Percentiles rank a stretch among this genome's conserved stretches.
These are phyloP conservation scores for Tiaroga cobitis DNA, from an alignment of 2,797 vertebrate genomes.

Conservation along the genomic window DNA sequence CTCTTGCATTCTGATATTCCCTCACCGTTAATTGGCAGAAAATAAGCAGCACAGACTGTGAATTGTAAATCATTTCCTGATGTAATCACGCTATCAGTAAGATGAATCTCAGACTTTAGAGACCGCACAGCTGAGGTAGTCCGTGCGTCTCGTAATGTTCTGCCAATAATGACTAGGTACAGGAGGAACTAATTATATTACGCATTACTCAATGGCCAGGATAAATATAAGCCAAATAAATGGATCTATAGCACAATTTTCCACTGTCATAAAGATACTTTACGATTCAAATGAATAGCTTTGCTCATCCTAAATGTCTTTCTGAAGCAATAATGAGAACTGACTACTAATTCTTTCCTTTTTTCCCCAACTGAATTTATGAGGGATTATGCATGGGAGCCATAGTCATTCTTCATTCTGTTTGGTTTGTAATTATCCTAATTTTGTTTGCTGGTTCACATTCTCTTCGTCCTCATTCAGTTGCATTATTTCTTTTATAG, in stretches of 20 bases:
- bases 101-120: constrained; percentile 54
- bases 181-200: constrained; percentile 64
- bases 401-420: not conserved
- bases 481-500: constrained; percentile 63
- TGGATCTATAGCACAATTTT: constrained; percentile 35
- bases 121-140: constrained; percentile 54
- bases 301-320: constrained; percentile 30
- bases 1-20: constrained; percentile 41
- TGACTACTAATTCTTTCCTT: constrained; percentile 6
- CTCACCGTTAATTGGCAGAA: constrained; percentile 59
- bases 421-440: constrained; percentile 62
- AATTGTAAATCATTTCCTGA: constrained; percentile 62
- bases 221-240: constrained; percentile 43
- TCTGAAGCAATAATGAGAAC: constrained; percentile 35
- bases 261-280: constrained; percentile 44
- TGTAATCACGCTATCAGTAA: constrained; percentile 60
- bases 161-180: constrained; percentile 66
- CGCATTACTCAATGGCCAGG: constrained; percentile 65
- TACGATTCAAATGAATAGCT: constrained; percentile 53
- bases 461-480: constrained; percentile 58
- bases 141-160: constrained; percentile 61
- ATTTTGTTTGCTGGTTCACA: constrained; percentile 66
- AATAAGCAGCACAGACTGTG: constrained; percentile 58
- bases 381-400: constrained; percentile 9
- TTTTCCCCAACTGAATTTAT: constrained; percentile 18